phyloP scores from a whole-genome alignment of 2,113 vertebrate genomes.

The Echinops telfairi region DNA sequence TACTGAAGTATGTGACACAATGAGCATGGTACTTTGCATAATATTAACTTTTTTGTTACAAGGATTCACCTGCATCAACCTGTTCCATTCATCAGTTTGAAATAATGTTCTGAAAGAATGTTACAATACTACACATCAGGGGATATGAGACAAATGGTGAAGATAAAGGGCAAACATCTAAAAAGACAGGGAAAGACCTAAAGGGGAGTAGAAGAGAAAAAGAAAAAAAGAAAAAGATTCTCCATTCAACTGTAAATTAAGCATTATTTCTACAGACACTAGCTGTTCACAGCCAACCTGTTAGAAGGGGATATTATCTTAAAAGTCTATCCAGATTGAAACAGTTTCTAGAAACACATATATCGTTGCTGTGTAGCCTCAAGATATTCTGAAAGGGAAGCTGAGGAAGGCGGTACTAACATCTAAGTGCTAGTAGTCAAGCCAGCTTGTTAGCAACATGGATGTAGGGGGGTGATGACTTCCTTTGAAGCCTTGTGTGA shows the following conservation, averaged over 20 bases:
- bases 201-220: neutral
- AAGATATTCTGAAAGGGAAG: neutral
- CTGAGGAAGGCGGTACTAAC: neutral
- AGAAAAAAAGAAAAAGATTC: neutral
- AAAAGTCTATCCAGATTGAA: neutral
- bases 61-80: too few relatives aligned
- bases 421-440: neutral
- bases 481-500: conserved; percentile 20
- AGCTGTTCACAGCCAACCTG: neutral
- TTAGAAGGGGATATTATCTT: neutral
- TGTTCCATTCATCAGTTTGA: neutral
- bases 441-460: neutral
- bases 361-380: neutral
- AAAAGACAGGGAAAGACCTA: neutral
- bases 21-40: neutral
- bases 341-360: neutral
- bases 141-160: neutral
- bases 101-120: neutral
- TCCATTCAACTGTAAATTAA: neutral
- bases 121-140: neutral
- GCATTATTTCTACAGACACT: neutral
- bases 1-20: too few relatives aligned
- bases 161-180: neutral
- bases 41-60: too few relatives aligned
- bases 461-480: neutral